phyloP scores from a whole-genome alignment of 2,113 vertebrate species.

The Daphoenositta chrysoptera region DNA sequence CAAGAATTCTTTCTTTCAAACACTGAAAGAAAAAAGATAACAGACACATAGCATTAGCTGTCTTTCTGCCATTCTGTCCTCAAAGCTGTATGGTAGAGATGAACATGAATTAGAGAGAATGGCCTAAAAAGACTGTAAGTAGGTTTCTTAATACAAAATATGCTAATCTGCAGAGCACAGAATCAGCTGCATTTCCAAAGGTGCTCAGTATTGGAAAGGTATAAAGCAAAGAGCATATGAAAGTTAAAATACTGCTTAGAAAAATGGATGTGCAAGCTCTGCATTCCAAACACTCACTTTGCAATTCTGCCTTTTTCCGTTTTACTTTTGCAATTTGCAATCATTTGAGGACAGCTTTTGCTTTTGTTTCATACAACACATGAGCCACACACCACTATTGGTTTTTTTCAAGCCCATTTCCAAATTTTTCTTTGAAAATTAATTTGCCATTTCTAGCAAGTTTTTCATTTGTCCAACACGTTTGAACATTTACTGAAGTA shows the following conservation, averaged over 20 bases:
- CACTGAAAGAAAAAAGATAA: neutral
- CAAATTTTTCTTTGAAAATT: neutral
- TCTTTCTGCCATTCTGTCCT: neutral
- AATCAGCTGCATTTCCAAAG: neutral
- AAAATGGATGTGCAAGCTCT: neutral
- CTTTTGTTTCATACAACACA: neutral
- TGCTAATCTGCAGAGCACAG: neutral
- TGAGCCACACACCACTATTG: neutral
- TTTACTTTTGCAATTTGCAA: neutral
- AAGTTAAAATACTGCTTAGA: neutral
- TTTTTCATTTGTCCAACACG: neutral
- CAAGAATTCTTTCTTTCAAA: neutral
- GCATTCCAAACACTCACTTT: neutral
- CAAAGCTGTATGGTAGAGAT: neutral
- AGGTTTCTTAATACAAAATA: neutral
- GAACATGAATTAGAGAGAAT: neutral
- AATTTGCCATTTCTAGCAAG: neutral
- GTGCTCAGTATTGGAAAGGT: neutral
- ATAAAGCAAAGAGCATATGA: neutral
- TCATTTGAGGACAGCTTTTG: neutral
- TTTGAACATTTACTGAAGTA: neutral
- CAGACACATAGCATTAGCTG: neutral
- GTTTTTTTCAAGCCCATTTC: neutral
- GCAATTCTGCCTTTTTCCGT: neutral
- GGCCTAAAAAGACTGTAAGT: neutral